These are phyloP conservation scores for Oscheius sp. DNA, from an alignment of 1,140 invertebrate genomes.

Conservation along the genomic window DNA sequence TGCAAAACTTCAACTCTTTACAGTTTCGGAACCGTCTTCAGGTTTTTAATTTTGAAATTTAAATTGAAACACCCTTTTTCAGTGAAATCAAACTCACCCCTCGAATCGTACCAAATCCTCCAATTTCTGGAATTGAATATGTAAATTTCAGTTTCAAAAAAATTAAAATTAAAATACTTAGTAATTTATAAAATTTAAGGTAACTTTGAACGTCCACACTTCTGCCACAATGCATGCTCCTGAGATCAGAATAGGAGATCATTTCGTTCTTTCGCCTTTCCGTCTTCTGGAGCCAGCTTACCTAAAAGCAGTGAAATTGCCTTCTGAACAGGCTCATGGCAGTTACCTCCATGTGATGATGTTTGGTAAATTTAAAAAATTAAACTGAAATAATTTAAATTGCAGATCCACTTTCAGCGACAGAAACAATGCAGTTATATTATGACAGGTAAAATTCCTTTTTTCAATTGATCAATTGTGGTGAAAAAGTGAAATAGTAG, in stretches of 20 bases:
- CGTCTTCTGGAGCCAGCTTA: slow-evolving; percentile 39
- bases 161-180: too few species aligned
- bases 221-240: slow-evolving; percentile 41
- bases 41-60: background rate
- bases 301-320: slow-evolving; percentile 33
- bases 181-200: slow-evolving; percentile 12
- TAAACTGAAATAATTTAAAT: background rate
- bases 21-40: slow-evolving; percentile 40
- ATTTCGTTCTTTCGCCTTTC: slow-evolving; percentile 41
- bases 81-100: slow-evolving; percentile 35
- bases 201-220: slow-evolving; percentile 44
- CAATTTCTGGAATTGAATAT: slow-evolving; percentile 40
- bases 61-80: slow-evolving; percentile 6
- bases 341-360: slow-evolving; percentile 39
- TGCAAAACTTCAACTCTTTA: slow-evolving; percentile 44
- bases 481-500: too few species aligned
- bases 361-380: slow-evolving; percentile 32
- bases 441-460: slow-evolving; percentile 19
- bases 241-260: slow-evolving; percentile 42
- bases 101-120: slow-evolving; percentile 42
- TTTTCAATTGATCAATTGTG: background rate
- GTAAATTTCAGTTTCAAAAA: slow-evolving; percentile 22
- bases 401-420: slow-evolving; percentile 35
- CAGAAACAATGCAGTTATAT: slow-evolving; percentile 41
- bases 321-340: slow-evolving; percentile 31